phyloP scores from a whole-genome alignment of 2,888 invertebrate genomes.

The Lepidochrysops patricia region DNA sequence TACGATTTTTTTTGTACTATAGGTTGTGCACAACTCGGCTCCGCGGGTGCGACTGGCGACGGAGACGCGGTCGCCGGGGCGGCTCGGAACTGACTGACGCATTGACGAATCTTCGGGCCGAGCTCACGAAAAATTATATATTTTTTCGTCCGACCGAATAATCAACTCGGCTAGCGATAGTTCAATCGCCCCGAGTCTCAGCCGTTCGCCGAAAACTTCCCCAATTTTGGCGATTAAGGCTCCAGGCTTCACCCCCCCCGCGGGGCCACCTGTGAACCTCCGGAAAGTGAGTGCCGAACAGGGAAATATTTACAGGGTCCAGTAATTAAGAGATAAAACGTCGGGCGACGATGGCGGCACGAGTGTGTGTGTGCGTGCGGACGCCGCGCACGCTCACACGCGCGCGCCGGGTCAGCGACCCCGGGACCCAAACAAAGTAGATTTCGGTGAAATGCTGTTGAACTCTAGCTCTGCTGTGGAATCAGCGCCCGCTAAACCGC shows the following conservation, averaged over 20 bases:
- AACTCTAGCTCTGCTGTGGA: slow-evolving; percentile 66
- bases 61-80: slow-evolving; percentile 59
- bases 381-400: slow-evolving; percentile 57
- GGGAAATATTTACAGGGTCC: slow-evolving; percentile 26
- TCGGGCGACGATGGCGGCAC: slow-evolving; percentile 35
- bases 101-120: slow-evolving; percentile 65
- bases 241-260: slow-evolving; percentile 26
- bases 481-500: slow-evolving; percentile 44
- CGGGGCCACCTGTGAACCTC: slow-evolving; percentile 12
- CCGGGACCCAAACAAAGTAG: slow-evolving; percentile 72
- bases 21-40: slow-evolving; percentile 62
- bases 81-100: slow-evolving; percentile 66
- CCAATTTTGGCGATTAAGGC: slow-evolving; percentile 32
- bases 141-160: slow-evolving; percentile 68
- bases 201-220: slow-evolving; percentile 28
- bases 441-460: slow-evolving; percentile 73
- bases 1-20: slow-evolving; percentile 69
- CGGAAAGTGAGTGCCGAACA: slow-evolving; percentile 17
- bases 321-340: slow-evolving; percentile 59
- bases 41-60: slow-evolving; percentile 47
- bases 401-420: slow-evolving; percentile 58
- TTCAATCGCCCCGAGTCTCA: slow-evolving; percentile 56
- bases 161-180: slow-evolving; percentile 69
- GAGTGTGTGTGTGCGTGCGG: slow-evolving; percentile 49
- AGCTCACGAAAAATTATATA: slow-evolving; percentile 66